A percentile compares a stretch with the other conserved stretches of the same genome.
phyloP scores from a whole-genome alignment of 2,888 invertebrate species.

The Eulithis testata region DNA sequence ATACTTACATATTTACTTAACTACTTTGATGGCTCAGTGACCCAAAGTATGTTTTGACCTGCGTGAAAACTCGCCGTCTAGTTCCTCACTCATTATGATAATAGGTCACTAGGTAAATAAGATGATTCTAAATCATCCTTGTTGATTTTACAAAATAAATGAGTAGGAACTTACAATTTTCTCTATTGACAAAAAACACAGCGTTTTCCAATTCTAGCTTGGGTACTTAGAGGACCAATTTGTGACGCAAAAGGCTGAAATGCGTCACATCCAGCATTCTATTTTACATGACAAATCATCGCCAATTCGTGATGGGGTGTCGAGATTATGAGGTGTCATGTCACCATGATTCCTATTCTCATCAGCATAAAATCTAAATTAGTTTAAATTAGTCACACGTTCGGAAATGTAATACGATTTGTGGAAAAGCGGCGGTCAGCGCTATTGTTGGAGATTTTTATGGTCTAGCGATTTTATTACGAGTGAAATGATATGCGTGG shows the following conservation, averaged over 20 bases:
- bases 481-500: conserved; percentile 42
- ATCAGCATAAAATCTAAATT: conserved; percentile 30
- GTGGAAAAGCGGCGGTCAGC: conserved; percentile 40
- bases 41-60: too few species aligned
- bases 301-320: conserved; percentile 26
- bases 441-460: conserved; percentile 49
- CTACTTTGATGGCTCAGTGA: too few species aligned
- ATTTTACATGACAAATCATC: conserved; percentile 25
- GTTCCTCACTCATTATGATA: too few species aligned
- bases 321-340: conserved; percentile 11
- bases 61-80: too few species aligned
- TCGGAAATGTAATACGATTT: conserved; percentile 38
- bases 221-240: background rate
- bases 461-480: conserved; percentile 51
- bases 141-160: too few species aligned
- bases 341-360: conserved; percentile 20
- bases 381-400: conserved; percentile 28
- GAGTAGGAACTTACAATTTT: too few species aligned
- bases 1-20: too few species aligned
- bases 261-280: conserved; percentile 27
- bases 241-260: conserved; percentile 3
- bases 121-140: too few species aligned
- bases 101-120: too few species aligned
- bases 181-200: too few species aligned
- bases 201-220: background rate